Evolutionary conservation across 2,797 vertebrate species (phyloP), one percentile per base, ranked within the genome.

Genomic region (Nasua narica): DNA sequence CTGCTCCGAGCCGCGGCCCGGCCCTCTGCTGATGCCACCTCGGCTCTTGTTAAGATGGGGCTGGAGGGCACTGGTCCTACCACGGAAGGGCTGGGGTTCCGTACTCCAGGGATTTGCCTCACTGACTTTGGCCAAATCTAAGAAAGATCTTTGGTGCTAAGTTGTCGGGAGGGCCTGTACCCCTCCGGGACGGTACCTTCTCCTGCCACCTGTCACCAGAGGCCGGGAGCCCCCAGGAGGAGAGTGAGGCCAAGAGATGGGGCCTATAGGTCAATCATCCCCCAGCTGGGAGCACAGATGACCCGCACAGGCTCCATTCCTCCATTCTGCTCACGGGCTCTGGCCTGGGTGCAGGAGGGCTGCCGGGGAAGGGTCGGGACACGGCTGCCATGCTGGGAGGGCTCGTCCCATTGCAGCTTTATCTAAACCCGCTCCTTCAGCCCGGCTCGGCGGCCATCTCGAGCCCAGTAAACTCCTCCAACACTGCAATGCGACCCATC

Each of bases 341-440:
- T 0, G 18, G 52, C 7, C 5, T 1, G 2, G 46, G 58, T 0
- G 0, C 0, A 0, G 43, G 62, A 69, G 60, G 46, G 69, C 65
- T 15, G 25, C 40, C 16, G 7, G 43, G 40, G 27, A 25, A 25
- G 27, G 27, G 32, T 0, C 9, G 40, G 40, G 43, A 19, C 69
- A 19, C n/a, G 3, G 43, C 3, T 2, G 12, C 46, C 1, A 10
- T 11, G 48, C 62, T 6, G 3, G 23, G 79, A 74, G 40, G 32
- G 9, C 11, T n/a, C 1, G 14, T 12, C 46, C 74, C 8, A 4
- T 0, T 0, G 56, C 35, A 60, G 74, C 52, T 52, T 21, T 21
- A 37, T 19, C 65, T 29, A 74, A 79, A 74, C 16, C 37, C 7
- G 4, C 23, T 35, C 52, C 50, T 77, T 69, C 54, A 21, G 3